Conservation (phyloP, 2,888 invertebrate genomes). For the Syrphus vitripennis region DNA sequence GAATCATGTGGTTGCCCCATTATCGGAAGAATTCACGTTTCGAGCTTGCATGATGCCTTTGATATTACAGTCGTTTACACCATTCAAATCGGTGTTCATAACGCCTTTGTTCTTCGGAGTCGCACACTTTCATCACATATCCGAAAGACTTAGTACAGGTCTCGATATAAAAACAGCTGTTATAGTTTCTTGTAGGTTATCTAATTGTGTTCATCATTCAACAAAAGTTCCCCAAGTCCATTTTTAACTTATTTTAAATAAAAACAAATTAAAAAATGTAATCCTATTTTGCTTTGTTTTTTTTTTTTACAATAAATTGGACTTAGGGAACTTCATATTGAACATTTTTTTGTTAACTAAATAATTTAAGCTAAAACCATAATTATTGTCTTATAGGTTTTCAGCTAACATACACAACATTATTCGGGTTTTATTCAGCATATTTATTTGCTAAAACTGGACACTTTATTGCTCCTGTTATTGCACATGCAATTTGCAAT, state of each 20-base stretch:
- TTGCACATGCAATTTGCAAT: slow-evolving; percentile 97
- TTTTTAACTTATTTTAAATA: too few species aligned
- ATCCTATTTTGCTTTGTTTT: too few species aligned
- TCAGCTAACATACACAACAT: slow-evolving; percentile 94
- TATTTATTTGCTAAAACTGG: slow-evolving; percentile 94
- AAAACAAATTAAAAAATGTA: too few species aligned
- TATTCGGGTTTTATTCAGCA: slow-evolving; percentile 98
- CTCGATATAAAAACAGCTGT: slow-evolving; percentile 87
- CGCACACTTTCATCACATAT: slow-evolving; percentile 96
- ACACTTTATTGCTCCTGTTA: slow-evolving; percentile 92
- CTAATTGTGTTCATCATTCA: background rate
- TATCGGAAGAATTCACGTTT: slow-evolving; percentile 98
- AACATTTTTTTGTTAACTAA: background rate
- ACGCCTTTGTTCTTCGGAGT: slow-evolving; percentile 96
- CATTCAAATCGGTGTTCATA: slow-evolving; percentile 89
- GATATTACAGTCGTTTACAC: slow-evolving; percentile 90
- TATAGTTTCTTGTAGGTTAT: slow-evolving; percentile 86
- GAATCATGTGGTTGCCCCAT: slow-evolving; percentile 94
- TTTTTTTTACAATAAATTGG: too few species aligned
- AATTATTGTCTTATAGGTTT: slow-evolving; percentile 84
- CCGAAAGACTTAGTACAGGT: slow-evolving; percentile 89
- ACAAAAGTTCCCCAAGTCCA: background rate
- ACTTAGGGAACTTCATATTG: background rate
- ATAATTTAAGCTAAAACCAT: background rate
- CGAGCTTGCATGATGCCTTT: slow-evolving; percentile 97